Evolutionary conservation across 92 coral and sea anemone genomes (phyloP).

Genomic region (Epizoanthus fatuus): DNA sequence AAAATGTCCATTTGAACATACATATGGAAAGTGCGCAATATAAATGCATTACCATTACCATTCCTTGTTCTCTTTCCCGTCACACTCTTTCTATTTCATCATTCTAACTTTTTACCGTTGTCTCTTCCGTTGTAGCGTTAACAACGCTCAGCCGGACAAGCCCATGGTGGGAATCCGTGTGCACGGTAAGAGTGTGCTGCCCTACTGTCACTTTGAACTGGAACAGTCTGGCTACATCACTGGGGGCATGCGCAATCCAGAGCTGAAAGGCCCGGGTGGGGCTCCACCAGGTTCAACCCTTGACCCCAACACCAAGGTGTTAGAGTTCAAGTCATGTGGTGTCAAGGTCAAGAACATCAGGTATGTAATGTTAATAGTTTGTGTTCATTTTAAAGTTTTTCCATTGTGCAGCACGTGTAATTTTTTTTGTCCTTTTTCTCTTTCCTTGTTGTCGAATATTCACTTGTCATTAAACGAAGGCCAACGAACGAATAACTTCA

Average conservation of each 20-base stretch:
- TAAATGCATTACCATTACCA: too few species aligned
- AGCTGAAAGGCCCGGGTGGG: conserved; percentile 95
- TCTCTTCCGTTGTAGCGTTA: conserved; percentile 55
- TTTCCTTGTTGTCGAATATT: too few species aligned
- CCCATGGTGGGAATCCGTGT: conserved; percentile 69
- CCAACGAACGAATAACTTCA: too few species aligned
- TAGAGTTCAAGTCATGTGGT: conserved; percentile 99
- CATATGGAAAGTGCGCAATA: too few species aligned
- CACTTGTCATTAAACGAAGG: too few species aligned
- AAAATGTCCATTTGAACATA: too few species aligned
- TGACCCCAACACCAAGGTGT: conserved; percentile 94
- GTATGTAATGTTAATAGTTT: conserved; percentile 35
- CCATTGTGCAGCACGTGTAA: too few species aligned
- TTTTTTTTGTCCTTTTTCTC: too few species aligned
- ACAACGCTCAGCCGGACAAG: conserved; percentile 83
- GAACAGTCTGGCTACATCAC: conserved; percentile 95
- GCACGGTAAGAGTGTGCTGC: conserved; percentile 92
- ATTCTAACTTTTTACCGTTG: background rate
- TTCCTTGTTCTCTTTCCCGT: background rate
- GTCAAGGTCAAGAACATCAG: conserved; percentile 91
- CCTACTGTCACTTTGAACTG: conserved; percentile 98
- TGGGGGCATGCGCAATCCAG: conserved; percentile 98
- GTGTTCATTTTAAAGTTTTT: too few species aligned
- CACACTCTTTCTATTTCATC: background rate
- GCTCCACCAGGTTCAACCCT: conserved; percentile 99